Percentiles rank a stretch among this genome's conserved stretches.
Conservation (phyloP, 2,797 vertebrate species). For the Echiichthys vipera region DNA sequence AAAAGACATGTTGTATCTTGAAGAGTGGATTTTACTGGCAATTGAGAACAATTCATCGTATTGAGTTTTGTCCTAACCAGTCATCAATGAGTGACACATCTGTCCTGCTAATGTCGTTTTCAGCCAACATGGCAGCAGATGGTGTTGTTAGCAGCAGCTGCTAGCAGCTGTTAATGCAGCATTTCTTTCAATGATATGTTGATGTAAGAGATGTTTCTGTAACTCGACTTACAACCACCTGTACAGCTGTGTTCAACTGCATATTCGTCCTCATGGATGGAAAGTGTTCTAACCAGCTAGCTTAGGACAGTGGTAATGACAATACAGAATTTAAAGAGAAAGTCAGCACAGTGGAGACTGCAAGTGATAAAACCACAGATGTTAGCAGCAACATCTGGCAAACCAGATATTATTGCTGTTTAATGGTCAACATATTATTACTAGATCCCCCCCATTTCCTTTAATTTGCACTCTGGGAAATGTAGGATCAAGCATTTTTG, state of each 20-base stretch:
- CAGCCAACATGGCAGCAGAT: neutral
- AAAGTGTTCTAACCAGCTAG: neutral
- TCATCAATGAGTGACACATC: neutral
- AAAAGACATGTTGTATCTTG: neutral
- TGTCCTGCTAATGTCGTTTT: neutral
- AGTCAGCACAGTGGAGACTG: neutral
- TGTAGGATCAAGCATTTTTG: neutral
- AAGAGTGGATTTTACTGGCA: neutral
- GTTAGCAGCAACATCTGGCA: neutral
- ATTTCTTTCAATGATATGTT: neutral
- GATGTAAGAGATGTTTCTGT: neutral
- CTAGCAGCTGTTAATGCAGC: neutral
- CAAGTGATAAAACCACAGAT: neutral
- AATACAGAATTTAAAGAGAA: neutral
- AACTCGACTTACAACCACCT: neutral
- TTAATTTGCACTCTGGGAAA: neutral
- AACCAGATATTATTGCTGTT: neutral
- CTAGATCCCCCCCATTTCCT: neutral
- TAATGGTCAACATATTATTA: neutral
- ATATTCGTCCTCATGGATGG: neutral
- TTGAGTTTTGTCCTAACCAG: neutral
- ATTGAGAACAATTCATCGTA: neutral
- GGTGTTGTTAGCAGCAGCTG: neutral
- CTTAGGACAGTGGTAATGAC: too few relatives aligned
- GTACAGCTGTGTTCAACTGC: neutral